These are phyloP conservation scores for Drosophila rufa DNA, from an alignment of 1,140 invertebrate species.

Conservation along the genomic window DNA sequence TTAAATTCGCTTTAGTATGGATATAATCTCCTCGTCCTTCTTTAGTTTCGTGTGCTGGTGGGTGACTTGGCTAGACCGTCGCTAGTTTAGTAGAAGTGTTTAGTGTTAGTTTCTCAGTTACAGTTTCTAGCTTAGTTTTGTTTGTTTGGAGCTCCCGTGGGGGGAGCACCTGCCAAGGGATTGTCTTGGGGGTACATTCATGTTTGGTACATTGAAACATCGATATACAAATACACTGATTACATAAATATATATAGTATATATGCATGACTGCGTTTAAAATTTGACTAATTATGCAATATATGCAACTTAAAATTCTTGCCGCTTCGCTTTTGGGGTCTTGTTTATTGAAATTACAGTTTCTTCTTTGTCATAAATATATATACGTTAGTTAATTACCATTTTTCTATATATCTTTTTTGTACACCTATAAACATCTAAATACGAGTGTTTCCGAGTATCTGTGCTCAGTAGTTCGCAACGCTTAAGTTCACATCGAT, in stretches of 20 bases:
- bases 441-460: constrained; percentile 34
- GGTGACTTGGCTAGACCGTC: constrained; percentile 42
- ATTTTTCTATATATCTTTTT: constrained; percentile 58
- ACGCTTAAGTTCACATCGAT: constrained; percentile 68
- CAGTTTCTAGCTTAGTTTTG: constrained; percentile 38
- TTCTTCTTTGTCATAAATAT: constrained; percentile 78
- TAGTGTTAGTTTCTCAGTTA: constrained; percentile 55
- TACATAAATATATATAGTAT: constrained; percentile 71
- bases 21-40: constrained; percentile 24
- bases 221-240: constrained; percentile 76
- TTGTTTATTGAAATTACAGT: constrained; percentile 85
- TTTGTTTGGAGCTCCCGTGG: constrained; percentile 52
- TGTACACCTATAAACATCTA: constrained; percentile 80
- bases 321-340: constrained; percentile 32
- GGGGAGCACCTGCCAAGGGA: constrained; percentile 69
- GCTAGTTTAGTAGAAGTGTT: constrained; percentile 33
- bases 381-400: constrained; percentile 68
- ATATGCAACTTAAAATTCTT: constrained; percentile 62
- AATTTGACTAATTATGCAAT: constrained; percentile 63
- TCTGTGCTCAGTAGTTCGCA: constrained; percentile 52
- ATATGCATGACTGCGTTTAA: constrained; percentile 34
- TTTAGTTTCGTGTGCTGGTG: constrained; percentile 38
- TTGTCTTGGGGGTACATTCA: constrained; percentile 71
- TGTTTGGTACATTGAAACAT: constrained; percentile 65
- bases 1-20: constrained; percentile 65